These are phyloP conservation scores for Rissa tridactyla DNA, from an alignment of 2,113 vertebrate genomes.

Conservation along the genomic window DNA sequence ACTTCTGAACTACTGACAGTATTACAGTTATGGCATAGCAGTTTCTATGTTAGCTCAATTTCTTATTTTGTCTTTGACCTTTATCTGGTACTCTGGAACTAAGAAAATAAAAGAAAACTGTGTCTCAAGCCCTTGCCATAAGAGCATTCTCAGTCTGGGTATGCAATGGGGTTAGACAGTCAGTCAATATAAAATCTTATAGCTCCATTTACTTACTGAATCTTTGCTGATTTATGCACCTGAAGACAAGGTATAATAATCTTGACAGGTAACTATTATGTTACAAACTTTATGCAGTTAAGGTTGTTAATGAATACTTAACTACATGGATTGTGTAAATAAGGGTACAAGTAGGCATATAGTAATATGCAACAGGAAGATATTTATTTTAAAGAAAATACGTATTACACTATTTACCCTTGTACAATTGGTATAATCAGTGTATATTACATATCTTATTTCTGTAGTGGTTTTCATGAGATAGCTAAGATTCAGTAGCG, in stretches of 20 bases:
- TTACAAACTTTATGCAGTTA: neutral
- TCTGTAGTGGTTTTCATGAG: neutral
- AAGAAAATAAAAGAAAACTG: neutral
- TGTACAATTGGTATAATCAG: neutral
- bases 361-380: neutral
- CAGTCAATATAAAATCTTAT: neutral
- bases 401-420: neutral
- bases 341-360: neutral
- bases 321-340: neutral
- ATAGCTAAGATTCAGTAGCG: neutral
- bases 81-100: neutral
- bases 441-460: neutral
- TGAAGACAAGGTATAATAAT: neutral
- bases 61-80: neutral
- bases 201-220: neutral
- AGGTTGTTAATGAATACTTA: neutral
- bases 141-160: neutral
- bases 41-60: neutral
- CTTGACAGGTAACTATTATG: neutral
- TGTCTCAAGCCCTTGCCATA: neutral
- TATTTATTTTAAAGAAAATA: neutral
- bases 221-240: neutral
- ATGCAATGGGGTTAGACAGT: neutral
- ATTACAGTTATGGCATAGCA: neutral
- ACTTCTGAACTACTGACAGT: neutral